Percentiles rank a stretch among this genome's conserved stretches.
Conservation (phyloP, 1,140 invertebrate genomes). For the Papilio xuthus region DNA sequence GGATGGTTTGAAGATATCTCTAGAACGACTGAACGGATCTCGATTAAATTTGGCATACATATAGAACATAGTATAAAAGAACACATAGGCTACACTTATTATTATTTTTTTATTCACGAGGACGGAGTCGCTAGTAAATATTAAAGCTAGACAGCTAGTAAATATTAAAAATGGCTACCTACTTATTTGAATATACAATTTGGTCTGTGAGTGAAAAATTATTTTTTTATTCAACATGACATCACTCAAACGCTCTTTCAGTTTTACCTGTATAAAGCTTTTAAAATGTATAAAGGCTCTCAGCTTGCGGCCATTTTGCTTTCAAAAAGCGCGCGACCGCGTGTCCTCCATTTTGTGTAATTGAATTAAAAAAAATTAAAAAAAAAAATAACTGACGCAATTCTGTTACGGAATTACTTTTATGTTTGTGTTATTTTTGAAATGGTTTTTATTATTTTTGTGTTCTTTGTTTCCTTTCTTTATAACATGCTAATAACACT, state of each 20-base stretch:
- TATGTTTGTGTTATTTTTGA: neutral
- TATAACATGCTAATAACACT: too few species aligned
- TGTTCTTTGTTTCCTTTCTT: too few species aligned
- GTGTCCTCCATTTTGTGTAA: slow-evolving; percentile 29
- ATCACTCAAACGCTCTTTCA: slow-evolving; percentile 7
- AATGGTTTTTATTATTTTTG: too few species aligned
- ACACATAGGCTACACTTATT: too few species aligned
- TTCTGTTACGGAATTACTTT: neutral
- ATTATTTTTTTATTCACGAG: too few species aligned
- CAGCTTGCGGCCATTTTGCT: slow-evolving; percentile 29
- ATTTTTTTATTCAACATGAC: slow-evolving; percentile 6
- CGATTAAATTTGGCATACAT: too few species aligned
- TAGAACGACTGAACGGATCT: too few species aligned
- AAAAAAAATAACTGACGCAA: neutral
- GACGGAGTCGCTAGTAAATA: too few species aligned
- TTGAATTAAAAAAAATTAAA: slow-evolving; percentile 24
- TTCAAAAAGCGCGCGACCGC: slow-evolving; percentile 28
- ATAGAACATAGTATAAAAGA: too few species aligned
- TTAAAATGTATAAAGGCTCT: slow-evolving; percentile 11
- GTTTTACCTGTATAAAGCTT: slow-evolving; percentile 23
- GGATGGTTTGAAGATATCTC: too few species aligned
- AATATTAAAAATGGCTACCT: neutral
- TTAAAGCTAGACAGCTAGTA: too few species aligned
- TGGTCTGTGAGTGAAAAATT: neutral
- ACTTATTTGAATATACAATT: neutral